Percentiles rank a stretch among this genome's conserved stretches.
Conservation (phyloP, 2,113 vertebrate species). For the Himantopus leucocephalus region DNA sequence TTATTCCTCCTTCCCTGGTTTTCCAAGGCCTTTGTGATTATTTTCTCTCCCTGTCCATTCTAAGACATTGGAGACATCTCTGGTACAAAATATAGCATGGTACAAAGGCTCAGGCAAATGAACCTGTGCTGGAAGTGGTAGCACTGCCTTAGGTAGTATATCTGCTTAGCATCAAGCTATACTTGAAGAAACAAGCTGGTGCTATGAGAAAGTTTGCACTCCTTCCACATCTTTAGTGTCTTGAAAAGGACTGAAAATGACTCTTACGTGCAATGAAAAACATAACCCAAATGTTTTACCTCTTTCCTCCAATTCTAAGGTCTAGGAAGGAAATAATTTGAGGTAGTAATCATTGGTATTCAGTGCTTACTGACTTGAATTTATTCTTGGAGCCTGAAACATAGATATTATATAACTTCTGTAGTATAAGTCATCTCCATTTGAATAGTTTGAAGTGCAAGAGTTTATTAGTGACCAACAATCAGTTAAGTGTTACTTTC, state of each 20-base stretch:
- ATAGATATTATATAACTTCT: not conserved
- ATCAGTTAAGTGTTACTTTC: not conserved
- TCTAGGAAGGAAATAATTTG: not conserved
- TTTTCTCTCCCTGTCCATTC: fast-evolving
- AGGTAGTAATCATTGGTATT: not conserved
- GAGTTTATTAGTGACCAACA: not conserved
- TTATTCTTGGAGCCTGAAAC: not conserved
- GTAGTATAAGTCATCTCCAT: not conserved
- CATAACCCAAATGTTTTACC: not conserved
- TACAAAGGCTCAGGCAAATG: not conserved
- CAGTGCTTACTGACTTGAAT: not conserved
- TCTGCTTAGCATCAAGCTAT: not conserved
- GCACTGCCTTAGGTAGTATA: not conserved
- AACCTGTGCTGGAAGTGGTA: not conserved
- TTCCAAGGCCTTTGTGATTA: not conserved
- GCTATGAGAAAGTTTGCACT: not conserved
- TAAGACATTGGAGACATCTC: not conserved
- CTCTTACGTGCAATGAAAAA: not conserved
- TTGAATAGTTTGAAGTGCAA: not conserved
- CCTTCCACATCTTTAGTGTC: not conserved
- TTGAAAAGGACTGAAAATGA: not conserved
- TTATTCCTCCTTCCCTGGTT: not conserved
- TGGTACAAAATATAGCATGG: not conserved
- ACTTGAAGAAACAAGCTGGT: not conserved
- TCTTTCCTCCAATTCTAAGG: not conserved